phyloP scores from a whole-genome alignment of 2,888 invertebrate species.

The Nemoura dubitans region DNA sequence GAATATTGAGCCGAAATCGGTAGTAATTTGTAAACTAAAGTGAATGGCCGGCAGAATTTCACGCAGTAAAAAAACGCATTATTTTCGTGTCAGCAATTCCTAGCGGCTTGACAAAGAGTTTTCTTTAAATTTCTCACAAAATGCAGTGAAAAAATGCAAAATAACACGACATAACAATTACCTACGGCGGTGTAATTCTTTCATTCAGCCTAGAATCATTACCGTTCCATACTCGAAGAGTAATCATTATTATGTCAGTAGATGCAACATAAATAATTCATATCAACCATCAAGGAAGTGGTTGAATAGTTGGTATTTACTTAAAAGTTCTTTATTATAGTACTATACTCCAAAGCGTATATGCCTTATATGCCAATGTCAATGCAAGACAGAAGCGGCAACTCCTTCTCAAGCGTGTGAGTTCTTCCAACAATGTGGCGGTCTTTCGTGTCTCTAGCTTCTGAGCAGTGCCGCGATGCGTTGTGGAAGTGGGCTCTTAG shows the following conservation, averaged over 20 bases:
- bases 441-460: background rate
- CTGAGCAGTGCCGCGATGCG: background rate
- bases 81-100: background rate
- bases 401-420: background rate
- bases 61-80: background rate
- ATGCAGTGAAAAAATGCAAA: too few species aligned
- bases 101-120: background rate
- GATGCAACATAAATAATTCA: background rate
- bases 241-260: background rate
- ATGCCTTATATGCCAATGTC: background rate
- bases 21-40: background rate
- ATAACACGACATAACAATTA: too few species aligned
- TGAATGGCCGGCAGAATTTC: background rate
- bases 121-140: background rate
- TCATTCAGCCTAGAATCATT: background rate
- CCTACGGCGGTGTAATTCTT: too few species aligned
- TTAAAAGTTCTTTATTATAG: slow-evolving; percentile 9
- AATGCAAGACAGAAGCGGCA: background rate
- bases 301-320: background rate
- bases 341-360: too few species aligned
- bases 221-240: background rate
- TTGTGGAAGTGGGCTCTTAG: slow-evolving; percentile 33
- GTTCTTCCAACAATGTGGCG: background rate
- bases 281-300: background rate
- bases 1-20: background rate